A percentile compares a stretch with the other conserved stretches of the same genome.
phyloP scores from a whole-genome alignment of 2,113 vertebrate species.

The Accipiter cooperii region DNA sequence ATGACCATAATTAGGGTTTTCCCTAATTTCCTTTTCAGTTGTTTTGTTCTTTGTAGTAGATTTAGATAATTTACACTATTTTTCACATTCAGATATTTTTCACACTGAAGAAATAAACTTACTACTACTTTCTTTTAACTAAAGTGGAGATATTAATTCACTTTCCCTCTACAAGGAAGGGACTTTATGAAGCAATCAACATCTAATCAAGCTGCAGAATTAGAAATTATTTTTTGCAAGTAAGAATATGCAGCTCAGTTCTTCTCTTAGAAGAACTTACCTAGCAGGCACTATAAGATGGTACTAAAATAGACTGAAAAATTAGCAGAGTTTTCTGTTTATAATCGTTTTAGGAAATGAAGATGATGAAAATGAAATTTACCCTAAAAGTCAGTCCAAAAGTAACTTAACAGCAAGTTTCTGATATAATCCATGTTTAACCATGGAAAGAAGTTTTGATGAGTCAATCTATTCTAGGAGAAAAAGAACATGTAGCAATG shows the following conservation, averaged over 20 bases:
- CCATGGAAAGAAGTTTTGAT: not conserved
- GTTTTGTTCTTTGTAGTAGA: not conserved
- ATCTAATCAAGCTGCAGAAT: not conserved
- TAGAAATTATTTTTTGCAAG: not conserved
- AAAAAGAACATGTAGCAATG: not conserved
- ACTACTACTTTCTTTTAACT: not conserved
- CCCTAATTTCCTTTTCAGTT: not conserved
- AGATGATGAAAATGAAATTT: not conserved
- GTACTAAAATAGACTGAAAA: not conserved
- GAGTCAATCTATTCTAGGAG: not conserved
- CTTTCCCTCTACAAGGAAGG: not conserved
- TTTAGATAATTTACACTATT: not conserved
- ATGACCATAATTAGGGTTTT: not conserved
- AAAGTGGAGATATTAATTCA: not conserved
- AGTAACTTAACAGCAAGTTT: not conserved
- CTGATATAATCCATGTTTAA: not conserved
- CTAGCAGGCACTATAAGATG: not conserved
- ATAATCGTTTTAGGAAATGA: not conserved
- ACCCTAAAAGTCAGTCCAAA: not conserved
- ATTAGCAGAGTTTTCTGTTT: not conserved
- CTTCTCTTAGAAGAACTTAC: not conserved
- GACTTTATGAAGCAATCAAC: constrained; percentile 1
- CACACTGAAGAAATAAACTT: not conserved
- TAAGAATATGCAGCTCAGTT: not conserved
- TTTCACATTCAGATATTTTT: not conserved